Evolutionary conservation across 2,888 invertebrate genomes (phyloP), one percentile per base, ranked within the genome.

Genomic region (Petrophora chlorosata): DNA sequence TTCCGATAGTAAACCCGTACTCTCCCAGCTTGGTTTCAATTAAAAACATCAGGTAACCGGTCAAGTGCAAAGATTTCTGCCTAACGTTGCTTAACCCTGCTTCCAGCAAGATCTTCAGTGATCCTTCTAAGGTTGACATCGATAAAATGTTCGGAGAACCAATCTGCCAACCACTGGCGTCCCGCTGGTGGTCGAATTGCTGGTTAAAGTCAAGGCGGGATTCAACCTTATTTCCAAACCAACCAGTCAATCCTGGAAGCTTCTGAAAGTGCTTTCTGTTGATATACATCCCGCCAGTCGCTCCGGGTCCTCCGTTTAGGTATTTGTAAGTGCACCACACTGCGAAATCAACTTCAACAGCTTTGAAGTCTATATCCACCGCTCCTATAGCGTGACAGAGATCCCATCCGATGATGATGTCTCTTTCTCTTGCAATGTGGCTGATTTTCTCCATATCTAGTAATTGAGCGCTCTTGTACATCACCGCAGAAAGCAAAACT

Each of bases 311-410:
- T 0, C 85, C 87, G 36, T 86, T 87, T 10, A 88, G 50, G 38
- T 88, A 87, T 60, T 88, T 88, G 38, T 88, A 88, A 1, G 83
- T 87, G 43, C 86, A 87, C 88, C 87, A 87, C 3, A 87, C 63
- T 0, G 86, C 88, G 48, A 87, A 88, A 56, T 88, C 88, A 10
- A 74, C 64, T 44, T 86, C 80, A 2, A 85, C n/a, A 9, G 69
- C 58, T 26, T 79, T 80, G 2, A 88, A 56, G 65, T 87, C 73
- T 0, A 86, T 62, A 51, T 84, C 80, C 1, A 87, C 51, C 1
- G 73, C 73, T 0, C 88, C 88, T 4, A 77, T 73, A 0, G 79
- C 85, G 13, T 88, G 88, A 15, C 83, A 76, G 1, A 87, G 56
- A 35, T 88, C 88, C 86, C 86, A 88, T 1, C 88, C 88, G 0